Evolutionary conservation across 1,140 invertebrate species (phyloP).

Genomic region (Cepaea nemoralis): DNA sequence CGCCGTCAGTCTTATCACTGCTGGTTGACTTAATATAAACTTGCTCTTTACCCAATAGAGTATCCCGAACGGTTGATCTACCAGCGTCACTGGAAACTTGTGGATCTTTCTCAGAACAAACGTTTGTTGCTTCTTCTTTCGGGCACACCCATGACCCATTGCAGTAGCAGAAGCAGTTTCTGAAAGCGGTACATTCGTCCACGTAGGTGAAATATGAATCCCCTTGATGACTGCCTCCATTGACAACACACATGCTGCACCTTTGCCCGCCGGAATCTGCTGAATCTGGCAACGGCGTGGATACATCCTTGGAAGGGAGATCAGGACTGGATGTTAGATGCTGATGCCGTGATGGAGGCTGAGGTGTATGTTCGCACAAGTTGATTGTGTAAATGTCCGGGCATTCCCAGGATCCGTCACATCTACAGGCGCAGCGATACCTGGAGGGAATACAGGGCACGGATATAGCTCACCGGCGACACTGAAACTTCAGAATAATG

Average conservation of each 20-base stretch:
- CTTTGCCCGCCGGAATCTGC: background rate
- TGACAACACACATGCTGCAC: background rate
- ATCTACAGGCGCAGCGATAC: slow-evolving; percentile 50
- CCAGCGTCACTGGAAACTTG: background rate
- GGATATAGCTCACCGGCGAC: too few relatives aligned
- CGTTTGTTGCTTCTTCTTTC: slow-evolving; percentile 41
- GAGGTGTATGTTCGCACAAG: slow-evolving; percentile 44
- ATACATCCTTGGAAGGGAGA: background rate
- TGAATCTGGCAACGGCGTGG: background rate
- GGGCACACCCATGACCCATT: slow-evolving; percentile 57
- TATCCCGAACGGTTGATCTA: background rate
- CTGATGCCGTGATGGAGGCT: background rate
- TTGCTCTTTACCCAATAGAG: background rate
- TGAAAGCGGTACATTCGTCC: slow-evolving; percentile 49
- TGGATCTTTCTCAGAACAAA: slow-evolving; percentile 37
- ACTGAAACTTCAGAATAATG: too few relatives aligned
- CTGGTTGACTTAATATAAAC: too few relatives aligned
- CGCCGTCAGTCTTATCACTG: background rate
- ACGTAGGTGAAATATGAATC: slow-evolving; percentile 48
- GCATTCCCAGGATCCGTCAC: slow-evolving; percentile 57
- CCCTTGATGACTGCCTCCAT: slow-evolving; percentile 34
- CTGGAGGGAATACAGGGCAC: background rate
- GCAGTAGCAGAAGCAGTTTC: slow-evolving; percentile 52
- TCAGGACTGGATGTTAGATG: background rate
- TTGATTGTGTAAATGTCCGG: slow-evolving; percentile 46